Evolutionary conservation across 2,797 vertebrate species (phyloP).

Genomic region (Psittacula derbiana): DNA sequence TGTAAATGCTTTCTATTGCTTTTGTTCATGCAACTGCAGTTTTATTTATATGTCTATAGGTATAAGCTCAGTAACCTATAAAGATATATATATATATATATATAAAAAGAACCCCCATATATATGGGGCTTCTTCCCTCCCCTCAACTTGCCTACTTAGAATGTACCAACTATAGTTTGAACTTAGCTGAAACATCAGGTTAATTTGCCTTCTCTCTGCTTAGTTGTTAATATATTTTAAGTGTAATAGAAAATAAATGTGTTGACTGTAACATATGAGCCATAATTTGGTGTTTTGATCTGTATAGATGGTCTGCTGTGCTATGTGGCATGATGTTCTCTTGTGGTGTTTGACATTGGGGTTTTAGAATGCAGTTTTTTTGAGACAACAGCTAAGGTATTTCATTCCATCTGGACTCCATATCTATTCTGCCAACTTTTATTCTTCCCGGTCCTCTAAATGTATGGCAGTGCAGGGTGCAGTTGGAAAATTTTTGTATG

Average conservation of each 20-base stretch:
- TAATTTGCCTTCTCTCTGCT: neutral
- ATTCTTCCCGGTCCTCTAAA: neutral
- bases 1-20: neutral
- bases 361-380: neutral
- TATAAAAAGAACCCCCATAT: neutral
- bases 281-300: neutral
- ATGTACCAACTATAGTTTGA: neutral
- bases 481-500: neutral
- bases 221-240: neutral
- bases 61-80: neutral
- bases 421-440: neutral
- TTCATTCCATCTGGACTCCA: neutral
- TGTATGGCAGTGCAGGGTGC: neutral
- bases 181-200: neutral
- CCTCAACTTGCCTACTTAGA: neutral
- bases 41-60: neutral
- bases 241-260: neutral
- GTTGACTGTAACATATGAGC: neutral
- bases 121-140: neutral
- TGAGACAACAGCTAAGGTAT: neutral
- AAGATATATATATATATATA: neutral
- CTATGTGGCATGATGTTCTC: neutral
- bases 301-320: neutral
- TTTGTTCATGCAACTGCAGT: neutral
- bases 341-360: neutral